Percentiles rank a stretch among this genome's conserved stretches.
Conservation (phyloP, 2,888 invertebrate genomes). For the Physocephala rufipes region DNA sequence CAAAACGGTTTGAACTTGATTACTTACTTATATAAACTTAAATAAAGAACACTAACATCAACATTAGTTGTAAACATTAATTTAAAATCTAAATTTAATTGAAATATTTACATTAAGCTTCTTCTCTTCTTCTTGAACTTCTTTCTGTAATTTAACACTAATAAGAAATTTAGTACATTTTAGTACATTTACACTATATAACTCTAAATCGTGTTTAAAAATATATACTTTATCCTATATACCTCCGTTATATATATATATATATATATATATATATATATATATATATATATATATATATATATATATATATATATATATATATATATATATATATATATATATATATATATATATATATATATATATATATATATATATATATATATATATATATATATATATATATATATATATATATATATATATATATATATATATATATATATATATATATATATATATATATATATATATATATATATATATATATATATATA, state of each 20-base stretch:
- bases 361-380: too few species aligned
- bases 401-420: too few species aligned
- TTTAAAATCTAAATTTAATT: conserved; percentile 42
- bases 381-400: neutral
- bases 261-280: too few species aligned
- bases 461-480: neutral
- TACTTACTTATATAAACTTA: conserved; percentile 11
- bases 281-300: too few species aligned
- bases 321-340: too few species aligned
- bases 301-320: too few species aligned
- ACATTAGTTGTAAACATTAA: conserved; percentile 38
- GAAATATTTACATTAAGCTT: conserved; percentile 38
- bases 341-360: too few species aligned
- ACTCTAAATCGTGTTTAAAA: conserved; percentile 16
- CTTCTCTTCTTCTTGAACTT: too few species aligned
- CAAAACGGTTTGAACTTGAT: neutral
- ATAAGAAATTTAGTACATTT: conserved; percentile 27
- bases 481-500: too few species aligned
- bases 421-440: too few species aligned
- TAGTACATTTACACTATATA: conserved; percentile 13
- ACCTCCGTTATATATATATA: neutral
- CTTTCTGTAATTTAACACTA: conserved; percentile 4
- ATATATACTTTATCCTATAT: conserved; percentile 6
- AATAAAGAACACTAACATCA: conserved; percentile 51
- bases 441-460: too few species aligned